Evolutionary conservation across 2,797 vertebrate genomes (phyloP), one percentile per base, ranked within the genome.

Genomic region (Rhinatrema bivittatum): DNA sequence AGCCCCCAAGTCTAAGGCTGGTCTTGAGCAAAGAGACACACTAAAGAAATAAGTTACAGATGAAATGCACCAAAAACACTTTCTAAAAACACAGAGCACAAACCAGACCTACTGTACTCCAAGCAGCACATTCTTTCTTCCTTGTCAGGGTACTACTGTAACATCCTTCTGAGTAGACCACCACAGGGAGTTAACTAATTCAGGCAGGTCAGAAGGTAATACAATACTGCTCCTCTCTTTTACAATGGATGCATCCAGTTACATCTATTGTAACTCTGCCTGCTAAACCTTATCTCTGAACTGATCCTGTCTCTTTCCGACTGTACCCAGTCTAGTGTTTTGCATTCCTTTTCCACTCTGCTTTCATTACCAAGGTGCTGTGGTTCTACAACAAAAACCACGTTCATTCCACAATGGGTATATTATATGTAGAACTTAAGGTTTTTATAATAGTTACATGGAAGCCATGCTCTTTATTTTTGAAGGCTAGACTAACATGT

Each of bases 291-390:
- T 35, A 42, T 55, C 50, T 47, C 40, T 42, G 55, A 30, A 34
- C 22, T 10, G 29, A 18, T 15, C 29, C 10, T 30, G 23, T 14
- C 20, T 36, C 60, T 47, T 34, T 42, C 2, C 42, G 23, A 7
- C 35, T 46, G 49, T 5, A 10, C 30, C 66, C n/a, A 62, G 56
- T 39, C 12, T 38, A 35, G 30, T 6, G 17, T 25, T 29, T 41
- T 22, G 31, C 21, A 5, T 54, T 44, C 34, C 34, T n/a, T 27
- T 38, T 43, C 42, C 26, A 14, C 18, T 11, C 40, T 38, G 32
- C 38, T 28, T 23, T 41, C 41, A 66, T 50, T 34, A 51, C 46
- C 51, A 53, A 44, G 46, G 35, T 42, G 22, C 42, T 13, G 34
- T 12, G 38, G 14, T 39, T 29, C 37, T 29, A 34, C 33, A 60